phyloP scores from a whole-genome alignment of 2,113 vertebrate genomes.

The Gopherus flavomarginatus region DNA sequence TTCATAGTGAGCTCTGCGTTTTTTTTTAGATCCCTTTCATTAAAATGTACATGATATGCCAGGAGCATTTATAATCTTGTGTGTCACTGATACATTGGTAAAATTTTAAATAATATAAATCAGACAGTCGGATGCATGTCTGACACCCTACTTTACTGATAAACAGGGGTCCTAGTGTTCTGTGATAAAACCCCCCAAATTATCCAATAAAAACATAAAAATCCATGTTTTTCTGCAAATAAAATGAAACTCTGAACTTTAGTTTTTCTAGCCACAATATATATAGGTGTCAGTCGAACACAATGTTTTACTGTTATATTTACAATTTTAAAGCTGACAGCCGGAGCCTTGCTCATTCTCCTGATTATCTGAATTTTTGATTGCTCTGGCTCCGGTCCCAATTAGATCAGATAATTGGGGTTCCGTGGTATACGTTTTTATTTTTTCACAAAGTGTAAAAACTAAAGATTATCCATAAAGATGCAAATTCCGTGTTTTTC shows the following conservation, averaged over 20 bases:
- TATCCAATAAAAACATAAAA: not conserved
- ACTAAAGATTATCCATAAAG: not conserved
- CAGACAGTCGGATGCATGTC: slow-evolving; percentile 18
- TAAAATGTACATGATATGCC: not conserved
- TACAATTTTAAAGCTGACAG: not conserved
- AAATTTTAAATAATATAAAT: slow-evolving; percentile 30
- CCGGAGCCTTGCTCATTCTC: not conserved
- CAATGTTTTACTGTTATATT: not conserved
- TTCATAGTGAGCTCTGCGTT: slow-evolving; percentile 17
- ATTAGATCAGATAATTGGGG: not conserved
- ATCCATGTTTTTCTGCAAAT: not conserved
- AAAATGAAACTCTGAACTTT: not conserved
- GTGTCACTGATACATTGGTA: slow-evolving; percentile 23
- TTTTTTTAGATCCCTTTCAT: not conserved
- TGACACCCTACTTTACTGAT: not conserved
- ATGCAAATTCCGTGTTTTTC: not conserved
- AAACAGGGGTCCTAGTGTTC: not conserved
- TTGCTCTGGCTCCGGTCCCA: not conserved
- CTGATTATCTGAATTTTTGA: not conserved
- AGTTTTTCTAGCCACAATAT: not conserved
- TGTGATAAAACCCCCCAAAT: not conserved
- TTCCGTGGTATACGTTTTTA: not conserved
- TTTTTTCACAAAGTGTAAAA: not conserved
- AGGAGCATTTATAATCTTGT: not conserved
- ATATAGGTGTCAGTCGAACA: not conserved